phyloP scores from a whole-genome alignment of 2,888 invertebrate species.

The Apamea monoglypha region DNA sequence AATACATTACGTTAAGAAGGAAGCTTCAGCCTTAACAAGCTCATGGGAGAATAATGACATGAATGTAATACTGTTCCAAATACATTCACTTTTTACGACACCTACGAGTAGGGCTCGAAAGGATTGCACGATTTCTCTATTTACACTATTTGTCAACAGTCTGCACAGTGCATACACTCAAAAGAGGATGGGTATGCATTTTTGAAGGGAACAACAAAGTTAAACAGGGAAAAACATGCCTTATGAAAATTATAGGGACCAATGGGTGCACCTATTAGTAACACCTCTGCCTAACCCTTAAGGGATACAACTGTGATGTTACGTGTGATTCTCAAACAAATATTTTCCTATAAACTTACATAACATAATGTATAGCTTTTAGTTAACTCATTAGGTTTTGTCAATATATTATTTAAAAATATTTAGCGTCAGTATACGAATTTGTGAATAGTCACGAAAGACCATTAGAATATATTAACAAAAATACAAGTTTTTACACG shows the following conservation, averaged over 20 bases:
- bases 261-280: too few relatives aligned
- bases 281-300: too few relatives aligned
- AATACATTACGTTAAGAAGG: not conserved
- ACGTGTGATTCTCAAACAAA: not conserved
- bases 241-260: too few relatives aligned
- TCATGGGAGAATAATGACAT: not conserved
- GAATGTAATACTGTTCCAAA: constrained; percentile 14
- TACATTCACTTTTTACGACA: constrained; percentile 44
- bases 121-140: constrained; percentile 25
- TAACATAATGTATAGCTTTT: constrained; percentile 26
- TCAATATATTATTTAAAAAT: constrained; percentile 40
- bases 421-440: constrained; percentile 42
- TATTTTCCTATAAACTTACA: not conserved
- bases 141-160: constrained; percentile 17
- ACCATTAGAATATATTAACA: constrained; percentile 29
- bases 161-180: not conserved
- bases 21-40: not conserved
- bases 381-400: constrained; percentile 17
- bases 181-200: not conserved
- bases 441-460: constrained; percentile 49
- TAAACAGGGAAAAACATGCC: not conserved
- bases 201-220: not conserved
- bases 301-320: not conserved
- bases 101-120: constrained; percentile 3
- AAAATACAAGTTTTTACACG: constrained; percentile 36